phyloP scores from a whole-genome alignment of 2,888 invertebrate genomes.

The Volucella zonaria region DNA sequence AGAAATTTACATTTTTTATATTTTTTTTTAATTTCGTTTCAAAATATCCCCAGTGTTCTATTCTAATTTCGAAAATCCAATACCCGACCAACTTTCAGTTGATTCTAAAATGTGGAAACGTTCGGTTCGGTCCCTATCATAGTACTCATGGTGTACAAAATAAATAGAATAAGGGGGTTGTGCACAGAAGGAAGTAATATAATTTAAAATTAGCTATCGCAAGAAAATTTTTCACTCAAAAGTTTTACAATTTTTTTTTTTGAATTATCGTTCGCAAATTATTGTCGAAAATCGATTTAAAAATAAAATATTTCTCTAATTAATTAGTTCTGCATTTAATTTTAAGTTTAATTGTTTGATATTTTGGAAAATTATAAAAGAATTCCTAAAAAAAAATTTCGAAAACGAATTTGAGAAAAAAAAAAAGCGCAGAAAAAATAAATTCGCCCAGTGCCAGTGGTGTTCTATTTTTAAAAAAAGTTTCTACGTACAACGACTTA shows the following conservation, averaged over 20 bases:
- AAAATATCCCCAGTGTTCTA: slow-evolving; percentile 35
- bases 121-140: slow-evolving; percentile 64
- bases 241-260: slow-evolving; percentile 32
- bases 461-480: slow-evolving; percentile 57
- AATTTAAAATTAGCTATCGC: slow-evolving; percentile 71
- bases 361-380: background rate
- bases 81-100: slow-evolving; percentile 58
- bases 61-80: slow-evolving; percentile 50
- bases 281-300: slow-evolving; percentile 51
- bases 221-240: slow-evolving; percentile 56
- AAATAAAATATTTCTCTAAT: background rate
- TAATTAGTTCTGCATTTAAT: slow-evolving; percentile 59
- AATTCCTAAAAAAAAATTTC: slow-evolving; percentile 13
- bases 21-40: slow-evolving; percentile 16
- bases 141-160: slow-evolving; percentile 38
- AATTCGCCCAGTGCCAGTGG: slow-evolving; percentile 43
- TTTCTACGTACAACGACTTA: slow-evolving; percentile 10
- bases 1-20: background rate
- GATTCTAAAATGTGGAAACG: slow-evolving; percentile 61
- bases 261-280: slow-evolving; percentile 39
- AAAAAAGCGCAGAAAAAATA: background rate
- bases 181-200: slow-evolving; percentile 63
- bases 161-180: slow-evolving; percentile 54
- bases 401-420: slow-evolving; percentile 21
- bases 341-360: slow-evolving; percentile 14